phyloP scores from a whole-genome alignment of 2,797 vertebrate species.

The Fratercula arctica region DNA sequence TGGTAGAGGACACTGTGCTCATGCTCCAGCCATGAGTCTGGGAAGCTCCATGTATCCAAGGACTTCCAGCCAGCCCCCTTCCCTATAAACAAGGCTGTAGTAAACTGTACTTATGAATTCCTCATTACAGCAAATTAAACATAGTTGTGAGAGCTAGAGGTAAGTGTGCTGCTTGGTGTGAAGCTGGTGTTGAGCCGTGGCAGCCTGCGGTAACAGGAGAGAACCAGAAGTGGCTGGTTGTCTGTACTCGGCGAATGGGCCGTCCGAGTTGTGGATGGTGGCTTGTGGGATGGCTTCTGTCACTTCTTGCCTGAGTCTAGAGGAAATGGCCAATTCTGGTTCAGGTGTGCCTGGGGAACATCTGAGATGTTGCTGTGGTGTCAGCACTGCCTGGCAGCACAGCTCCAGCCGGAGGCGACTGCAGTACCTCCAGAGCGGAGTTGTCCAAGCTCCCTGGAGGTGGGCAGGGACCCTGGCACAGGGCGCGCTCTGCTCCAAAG shows the following conservation, averaged over 20 bases:
- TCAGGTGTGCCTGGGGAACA: background rate
- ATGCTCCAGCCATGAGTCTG: rapidly evolving
- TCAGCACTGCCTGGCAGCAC: background rate
- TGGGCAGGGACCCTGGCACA: background rate
- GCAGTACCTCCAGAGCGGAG: background rate
- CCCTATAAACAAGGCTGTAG: background rate
- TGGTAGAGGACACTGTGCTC: background rate
- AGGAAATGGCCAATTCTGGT: background rate
- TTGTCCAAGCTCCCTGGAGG: background rate
- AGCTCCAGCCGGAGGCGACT: background rate
- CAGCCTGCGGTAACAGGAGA: background rate
- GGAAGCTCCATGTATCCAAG: background rate
- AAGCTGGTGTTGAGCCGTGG: background rate
- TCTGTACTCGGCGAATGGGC: background rate
- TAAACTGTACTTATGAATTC: background rate
- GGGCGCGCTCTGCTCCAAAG: background rate
- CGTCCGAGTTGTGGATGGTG: background rate
- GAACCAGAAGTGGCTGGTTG: background rate
- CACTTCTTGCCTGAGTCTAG: background rate
- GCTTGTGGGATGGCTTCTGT: background rate
- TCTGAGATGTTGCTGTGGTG: background rate
- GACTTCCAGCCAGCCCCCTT: background rate
- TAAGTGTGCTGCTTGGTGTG: background rate
- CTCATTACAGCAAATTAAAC: background rate
- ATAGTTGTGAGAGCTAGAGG: background rate